Conservation (phyloP, 2,113 vertebrate species). For the Phyllostomus hastatus region DNA sequence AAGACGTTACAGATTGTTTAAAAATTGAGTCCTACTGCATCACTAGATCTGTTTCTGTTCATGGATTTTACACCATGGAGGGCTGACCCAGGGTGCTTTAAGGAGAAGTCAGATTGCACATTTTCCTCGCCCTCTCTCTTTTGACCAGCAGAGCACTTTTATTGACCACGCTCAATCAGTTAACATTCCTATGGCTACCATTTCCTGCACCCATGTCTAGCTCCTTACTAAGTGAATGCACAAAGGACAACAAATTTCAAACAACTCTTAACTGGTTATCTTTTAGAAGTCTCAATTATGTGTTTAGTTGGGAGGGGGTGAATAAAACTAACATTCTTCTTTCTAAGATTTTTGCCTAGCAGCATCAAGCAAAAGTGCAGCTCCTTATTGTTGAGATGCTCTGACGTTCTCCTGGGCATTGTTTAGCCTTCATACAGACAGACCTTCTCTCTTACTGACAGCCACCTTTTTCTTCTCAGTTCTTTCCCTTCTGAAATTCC, state of each 20-base stretch:
- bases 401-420: accelerated
- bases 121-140: not conserved
- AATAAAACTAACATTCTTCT: not conserved
- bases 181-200: not conserved
- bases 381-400: not conserved
- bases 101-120: not conserved
- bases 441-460: not conserved
- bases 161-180: not conserved
- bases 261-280: not conserved
- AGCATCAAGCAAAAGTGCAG: not conserved
- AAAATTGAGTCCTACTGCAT: not conserved
- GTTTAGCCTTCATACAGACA: not conserved
- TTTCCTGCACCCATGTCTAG: too few species aligned
- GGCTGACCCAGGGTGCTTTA: accelerated
- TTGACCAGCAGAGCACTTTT: not conserved
- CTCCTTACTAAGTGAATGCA: not conserved
- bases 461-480: not conserved
- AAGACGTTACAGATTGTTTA: not conserved
- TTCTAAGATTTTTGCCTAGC: not conserved
- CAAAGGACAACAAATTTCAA: not conserved
- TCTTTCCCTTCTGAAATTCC: not conserved
- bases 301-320: not conserved
- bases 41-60: not conserved
- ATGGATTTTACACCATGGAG: not conserved
- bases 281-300: not conserved